Base-by-base conservation (phyloP, 35 echinoderm and acorn worm genomes). In the Chiridota heheva region DNA sequence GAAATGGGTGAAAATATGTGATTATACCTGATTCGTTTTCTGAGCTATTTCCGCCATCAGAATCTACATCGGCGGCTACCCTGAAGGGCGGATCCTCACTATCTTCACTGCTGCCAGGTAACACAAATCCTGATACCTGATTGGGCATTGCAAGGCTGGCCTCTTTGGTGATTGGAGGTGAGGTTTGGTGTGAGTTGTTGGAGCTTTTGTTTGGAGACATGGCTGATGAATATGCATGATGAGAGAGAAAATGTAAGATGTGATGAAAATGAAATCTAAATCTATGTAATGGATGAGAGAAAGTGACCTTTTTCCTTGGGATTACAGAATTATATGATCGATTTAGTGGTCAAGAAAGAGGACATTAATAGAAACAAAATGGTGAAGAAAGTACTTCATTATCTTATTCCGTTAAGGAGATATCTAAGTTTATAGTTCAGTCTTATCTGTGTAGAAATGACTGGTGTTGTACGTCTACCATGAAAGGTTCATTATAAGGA, bases 101-200 rank as follows among this genome's bases (percentile, higher is more conserved):
- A 39, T 85, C 65, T 40, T 79, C 83, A 31, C 90, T 92, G 84
- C 90, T 92, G 44, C 90, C 90, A 15, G 90, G 90, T 58, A 92
- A 80, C 18, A 79, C 42, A 62, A 92, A 92, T 5, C 83, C 83
- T n/a, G 87, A 72, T 37, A 67, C 63, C 40, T 42, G 44, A 10
- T 45, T 15, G n/a, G 41, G 42, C 34, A 70, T 55, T 10, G 48
- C 57, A 24, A 72, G 41, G 24, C 38, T 7, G 28, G 87, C 36
- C 37, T 72, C 29, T 29, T 15, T 20, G 2, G 70, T 33, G 27
- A 32, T 73, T 4, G 67, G 29, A 2, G 82, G 26, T 33, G 36
- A 44, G 77, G 76, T 55, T 42, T 92, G 84, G 70, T 74, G 82
- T 3, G 89, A 86, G 84, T 86, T 86, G 82, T 85, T 86, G 26